Conservation (phyloP, 2,888 invertebrate genomes). For the Digitonthophagus gazella region DNA sequence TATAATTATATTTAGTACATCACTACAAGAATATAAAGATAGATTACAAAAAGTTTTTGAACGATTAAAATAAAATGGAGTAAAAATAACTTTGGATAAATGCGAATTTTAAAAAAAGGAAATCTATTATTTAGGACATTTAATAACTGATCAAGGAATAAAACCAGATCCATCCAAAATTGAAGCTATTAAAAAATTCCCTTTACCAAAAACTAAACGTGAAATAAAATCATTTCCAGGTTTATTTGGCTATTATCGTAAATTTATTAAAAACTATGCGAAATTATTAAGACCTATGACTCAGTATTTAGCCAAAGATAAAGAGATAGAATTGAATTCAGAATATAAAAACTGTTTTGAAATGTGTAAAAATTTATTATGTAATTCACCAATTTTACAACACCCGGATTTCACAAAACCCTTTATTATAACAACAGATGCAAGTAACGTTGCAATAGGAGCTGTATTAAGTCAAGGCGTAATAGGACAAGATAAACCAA, state of each 20-base stretch:
- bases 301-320: constrained; percentile 27
- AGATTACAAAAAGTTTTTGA: constrained; percentile 31
- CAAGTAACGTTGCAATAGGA: too few species aligned
- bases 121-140: constrained; percentile 37
- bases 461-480: constrained; percentile 2
- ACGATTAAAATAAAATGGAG: constrained; percentile 31
- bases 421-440: constrained; percentile 43
- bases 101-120: constrained; percentile 38
- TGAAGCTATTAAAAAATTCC: constrained; percentile 21
- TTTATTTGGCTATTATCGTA: constrained; percentile 26
- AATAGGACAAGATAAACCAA: background rate
- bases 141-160: constrained; percentile 36
- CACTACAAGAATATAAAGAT: constrained; percentile 27
- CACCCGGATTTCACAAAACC: constrained; percentile 35
- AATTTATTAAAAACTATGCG: constrained; percentile 5
- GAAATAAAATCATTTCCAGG: constrained; percentile 40
- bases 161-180: constrained; percentile 17
- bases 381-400: constrained; percentile 29
- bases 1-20: constrained; percentile 29
- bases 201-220: constrained; percentile 22
- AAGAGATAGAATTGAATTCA: constrained; percentile 5
- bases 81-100: constrained; percentile 39
- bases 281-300: constrained; percentile 36
- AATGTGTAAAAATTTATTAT: constrained; percentile 25
- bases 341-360: constrained; percentile 24